phyloP scores from a whole-genome alignment of 2,888 invertebrate species.

The Eilema griseolum region DNA sequence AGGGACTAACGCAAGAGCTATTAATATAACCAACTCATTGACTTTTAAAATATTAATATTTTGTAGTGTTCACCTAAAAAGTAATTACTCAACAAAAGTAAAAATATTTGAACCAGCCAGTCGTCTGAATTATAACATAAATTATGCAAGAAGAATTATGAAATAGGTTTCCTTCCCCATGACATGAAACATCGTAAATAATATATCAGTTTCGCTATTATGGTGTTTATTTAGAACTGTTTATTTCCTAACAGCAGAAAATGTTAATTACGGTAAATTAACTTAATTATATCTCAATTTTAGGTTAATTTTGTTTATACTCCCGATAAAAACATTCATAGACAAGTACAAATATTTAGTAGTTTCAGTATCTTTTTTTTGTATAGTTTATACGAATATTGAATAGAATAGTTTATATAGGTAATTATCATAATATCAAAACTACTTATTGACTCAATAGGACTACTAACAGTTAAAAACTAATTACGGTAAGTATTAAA shows the following conservation, averaged over 20 bases:
- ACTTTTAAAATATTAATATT: too few species aligned
- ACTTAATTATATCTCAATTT: neutral
- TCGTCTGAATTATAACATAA: neutral
- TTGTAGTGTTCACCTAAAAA: neutral
- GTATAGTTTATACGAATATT: too few species aligned
- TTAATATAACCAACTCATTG: too few species aligned
- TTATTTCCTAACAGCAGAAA: neutral
- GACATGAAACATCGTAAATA: neutral
- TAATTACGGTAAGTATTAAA: too few species aligned
- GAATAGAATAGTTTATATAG: too few species aligned
- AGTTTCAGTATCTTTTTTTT: neutral
- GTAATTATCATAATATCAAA: too few species aligned
- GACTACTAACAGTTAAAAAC: too few species aligned
- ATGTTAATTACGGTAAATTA: neutral
- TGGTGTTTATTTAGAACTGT: neutral
- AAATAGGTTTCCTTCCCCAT: neutral
- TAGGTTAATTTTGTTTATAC: neutral
- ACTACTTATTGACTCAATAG: too few species aligned
- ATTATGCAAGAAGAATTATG: constrained; percentile 1
- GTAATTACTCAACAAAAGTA: neutral
- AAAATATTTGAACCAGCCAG: neutral
- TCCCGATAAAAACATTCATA: neutral
- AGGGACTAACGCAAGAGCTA: too few species aligned
- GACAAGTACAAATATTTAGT: neutral
- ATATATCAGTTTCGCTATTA: neutral